Evolutionary conservation across 2,888 invertebrate genomes (phyloP).

Genomic region (Agapostemon virescens): DNA sequence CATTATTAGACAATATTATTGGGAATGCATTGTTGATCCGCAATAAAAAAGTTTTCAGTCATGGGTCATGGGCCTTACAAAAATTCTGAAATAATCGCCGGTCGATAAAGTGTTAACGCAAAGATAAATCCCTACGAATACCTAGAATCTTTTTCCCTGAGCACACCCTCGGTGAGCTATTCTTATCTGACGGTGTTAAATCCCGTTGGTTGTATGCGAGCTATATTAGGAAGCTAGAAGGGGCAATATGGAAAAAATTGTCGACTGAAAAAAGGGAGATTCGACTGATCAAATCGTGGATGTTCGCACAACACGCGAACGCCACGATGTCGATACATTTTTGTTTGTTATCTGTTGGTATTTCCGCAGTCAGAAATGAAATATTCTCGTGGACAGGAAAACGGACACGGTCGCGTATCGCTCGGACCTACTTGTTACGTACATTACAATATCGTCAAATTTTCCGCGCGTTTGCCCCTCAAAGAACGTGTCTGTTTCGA

Average conservation of each 20-base stretch:
- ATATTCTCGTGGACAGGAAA: slow-evolving; percentile 25
- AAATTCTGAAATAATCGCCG: too few relatives aligned
- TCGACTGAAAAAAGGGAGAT: neutral
- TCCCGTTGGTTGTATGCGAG: neutral
- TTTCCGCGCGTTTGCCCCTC: slow-evolving; percentile 19
- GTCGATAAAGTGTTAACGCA: too few relatives aligned
- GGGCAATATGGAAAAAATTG: neutral
- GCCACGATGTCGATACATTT: slow-evolving; percentile 17
- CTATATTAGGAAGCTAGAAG: neutral
- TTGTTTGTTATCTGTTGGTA: neutral
- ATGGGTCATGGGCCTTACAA: too few relatives aligned
- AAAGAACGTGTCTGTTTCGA: slow-evolving; percentile 29
- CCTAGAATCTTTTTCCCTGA: neutral
- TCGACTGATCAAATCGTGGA: neutral
- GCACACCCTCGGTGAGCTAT: neutral
- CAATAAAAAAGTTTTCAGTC: too few relatives aligned
- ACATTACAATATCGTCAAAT: slow-evolving; percentile 17
- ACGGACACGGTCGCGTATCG: neutral
- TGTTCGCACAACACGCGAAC: neutral
- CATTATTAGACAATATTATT: too few relatives aligned
- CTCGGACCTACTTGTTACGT: slow-evolving; percentile 29
- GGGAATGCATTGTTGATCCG: too few relatives aligned
- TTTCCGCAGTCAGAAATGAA: slow-evolving; percentile 26
- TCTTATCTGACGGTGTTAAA: neutral
- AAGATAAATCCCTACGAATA: neutral